Conservation (phyloP, 1,140 invertebrate species). For the Trachymyrmex septentrionalis region DNA sequence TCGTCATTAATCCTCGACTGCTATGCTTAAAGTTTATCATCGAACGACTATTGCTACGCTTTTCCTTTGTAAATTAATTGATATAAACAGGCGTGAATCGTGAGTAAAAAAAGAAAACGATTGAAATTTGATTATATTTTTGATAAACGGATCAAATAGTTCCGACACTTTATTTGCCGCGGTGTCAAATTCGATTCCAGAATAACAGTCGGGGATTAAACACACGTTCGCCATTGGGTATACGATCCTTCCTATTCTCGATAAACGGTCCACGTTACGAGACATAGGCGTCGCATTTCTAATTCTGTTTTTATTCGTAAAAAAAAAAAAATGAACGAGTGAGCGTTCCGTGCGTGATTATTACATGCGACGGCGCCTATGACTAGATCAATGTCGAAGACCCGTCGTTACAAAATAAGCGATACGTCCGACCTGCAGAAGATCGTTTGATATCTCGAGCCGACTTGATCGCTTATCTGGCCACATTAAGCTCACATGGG, state of each 20-base stretch:
- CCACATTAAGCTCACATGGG: background rate
- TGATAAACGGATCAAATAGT: background rate
- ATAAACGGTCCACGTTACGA: slow-evolving; percentile 59
- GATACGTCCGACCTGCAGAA: slow-evolving; percentile 49
- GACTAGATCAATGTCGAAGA: slow-evolving; percentile 62
- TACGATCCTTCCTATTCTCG: slow-evolving; percentile 65
- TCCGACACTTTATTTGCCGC: background rate
- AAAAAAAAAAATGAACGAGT: background rate
- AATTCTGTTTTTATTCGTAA: background rate
- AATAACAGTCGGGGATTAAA: slow-evolving; percentile 40
- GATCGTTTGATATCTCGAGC: slow-evolving; percentile 58
- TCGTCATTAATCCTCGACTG: slow-evolving; percentile 30
- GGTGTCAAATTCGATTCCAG: background rate
- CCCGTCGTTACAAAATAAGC: slow-evolving; percentile 20
- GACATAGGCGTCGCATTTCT: slow-evolving; percentile 69
- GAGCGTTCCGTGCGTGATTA: background rate
- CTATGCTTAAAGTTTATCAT: background rate
- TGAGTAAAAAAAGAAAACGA: background rate
- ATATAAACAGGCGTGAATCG: background rate
- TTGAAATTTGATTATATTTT: background rate
- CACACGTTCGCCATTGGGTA: slow-evolving; percentile 52
- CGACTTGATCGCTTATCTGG: slow-evolving; percentile 20
- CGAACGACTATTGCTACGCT: background rate
- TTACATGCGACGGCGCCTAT: slow-evolving; percentile 61
- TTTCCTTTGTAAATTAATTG: background rate